Evolutionary conservation across 2,797 vertebrate genomes (phyloP).

Genomic region (Pteropus rufus): DNA sequence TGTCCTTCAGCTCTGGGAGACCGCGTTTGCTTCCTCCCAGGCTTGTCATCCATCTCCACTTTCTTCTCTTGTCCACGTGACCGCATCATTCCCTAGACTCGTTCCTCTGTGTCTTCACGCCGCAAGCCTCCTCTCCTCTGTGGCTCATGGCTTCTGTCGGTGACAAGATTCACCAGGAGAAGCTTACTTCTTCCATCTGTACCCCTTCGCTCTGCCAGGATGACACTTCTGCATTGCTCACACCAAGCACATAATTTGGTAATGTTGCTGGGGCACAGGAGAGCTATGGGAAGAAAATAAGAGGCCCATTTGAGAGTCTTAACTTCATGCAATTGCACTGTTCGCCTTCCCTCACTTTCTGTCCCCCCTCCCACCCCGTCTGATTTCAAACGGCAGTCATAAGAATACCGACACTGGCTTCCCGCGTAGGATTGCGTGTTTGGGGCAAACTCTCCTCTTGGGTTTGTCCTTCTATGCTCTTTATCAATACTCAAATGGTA

Average conservation of each 20-base stretch:
- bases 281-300: not conserved
- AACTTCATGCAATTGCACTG: not conserved
- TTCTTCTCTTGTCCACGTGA: not conserved
- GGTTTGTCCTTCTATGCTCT: not conserved
- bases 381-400: not conserved
- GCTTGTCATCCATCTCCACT: not conserved
- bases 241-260: not conserved
- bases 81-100: not conserved
- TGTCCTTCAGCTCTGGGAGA: not conserved
- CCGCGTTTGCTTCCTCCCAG: not conserved
- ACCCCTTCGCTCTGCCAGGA: not conserved
- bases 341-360: not conserved
- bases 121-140: not conserved
- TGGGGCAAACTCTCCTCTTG: not conserved
- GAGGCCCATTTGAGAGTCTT: not conserved
- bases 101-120: not conserved
- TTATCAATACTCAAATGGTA: not conserved
- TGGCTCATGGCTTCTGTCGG: not conserved
- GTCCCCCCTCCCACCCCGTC: no score
- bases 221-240: not conserved
- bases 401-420: not conserved
- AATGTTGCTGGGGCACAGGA: not conserved
- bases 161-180: not conserved
- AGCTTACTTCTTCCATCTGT: not conserved
- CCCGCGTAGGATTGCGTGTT: not conserved